Evolutionary conservation across 2,113 vertebrate genomes (phyloP).

Genomic region (Marmota flaviventris): DNA sequence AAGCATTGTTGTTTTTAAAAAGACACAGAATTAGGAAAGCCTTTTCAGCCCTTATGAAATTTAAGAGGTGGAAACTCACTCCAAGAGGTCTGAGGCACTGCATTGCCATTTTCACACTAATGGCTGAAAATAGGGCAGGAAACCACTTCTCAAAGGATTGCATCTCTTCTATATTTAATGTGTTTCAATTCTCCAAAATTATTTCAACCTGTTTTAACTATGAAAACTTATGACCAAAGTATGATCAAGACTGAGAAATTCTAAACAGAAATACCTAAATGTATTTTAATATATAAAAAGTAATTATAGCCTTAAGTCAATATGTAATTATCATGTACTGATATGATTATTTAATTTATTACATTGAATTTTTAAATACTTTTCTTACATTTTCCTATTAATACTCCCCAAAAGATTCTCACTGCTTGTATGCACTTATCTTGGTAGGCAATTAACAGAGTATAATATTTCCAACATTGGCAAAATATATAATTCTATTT

Average conservation of each 20-base stretch:
- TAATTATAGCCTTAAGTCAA: not conserved
- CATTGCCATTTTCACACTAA: not conserved
- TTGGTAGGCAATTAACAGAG: not conserved
- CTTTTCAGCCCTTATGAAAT: not conserved
- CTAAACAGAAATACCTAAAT: not conserved
- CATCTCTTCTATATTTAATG: not conserved
- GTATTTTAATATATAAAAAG: constrained; percentile 2
- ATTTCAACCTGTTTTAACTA: not conserved
- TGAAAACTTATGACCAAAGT: not conserved
- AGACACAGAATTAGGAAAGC: not conserved
- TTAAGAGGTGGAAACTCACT: not conserved
- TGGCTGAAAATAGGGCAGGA: not conserved
- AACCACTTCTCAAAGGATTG: not conserved
- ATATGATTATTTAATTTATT: not conserved
- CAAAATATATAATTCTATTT: not conserved
- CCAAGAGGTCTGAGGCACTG: not conserved
- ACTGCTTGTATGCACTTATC: not conserved
- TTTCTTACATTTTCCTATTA: not conserved
- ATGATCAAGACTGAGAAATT: not conserved
- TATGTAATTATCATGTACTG: not conserved
- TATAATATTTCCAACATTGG: not conserved
- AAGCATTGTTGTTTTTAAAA: not conserved
- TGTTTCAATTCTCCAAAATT: not conserved
- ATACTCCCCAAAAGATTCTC: not conserved
- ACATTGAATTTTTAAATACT: not conserved